Evolutionary conservation across 2,113 vertebrate genomes (phyloP).

Genomic region (Dicentrarchus labrax): DNA sequence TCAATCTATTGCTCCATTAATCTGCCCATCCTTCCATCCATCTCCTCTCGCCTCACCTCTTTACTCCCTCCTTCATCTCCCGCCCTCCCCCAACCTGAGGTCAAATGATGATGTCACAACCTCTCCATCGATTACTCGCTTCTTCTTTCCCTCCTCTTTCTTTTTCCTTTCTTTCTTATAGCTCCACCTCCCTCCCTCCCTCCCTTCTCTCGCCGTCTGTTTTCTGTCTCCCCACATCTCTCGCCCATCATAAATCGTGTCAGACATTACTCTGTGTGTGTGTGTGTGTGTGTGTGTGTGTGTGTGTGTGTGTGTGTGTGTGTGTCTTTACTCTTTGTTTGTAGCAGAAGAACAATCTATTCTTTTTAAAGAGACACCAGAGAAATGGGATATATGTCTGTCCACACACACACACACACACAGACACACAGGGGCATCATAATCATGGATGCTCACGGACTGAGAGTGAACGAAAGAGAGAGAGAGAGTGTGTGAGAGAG

Average conservation of each 20-base stretch:
- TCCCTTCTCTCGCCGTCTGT: neutral
- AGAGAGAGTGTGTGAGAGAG: constrained; percentile 44
- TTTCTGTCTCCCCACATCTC: constrained; percentile 11
- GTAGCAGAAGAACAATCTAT: constrained; percentile 77
- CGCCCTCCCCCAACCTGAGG: constrained; percentile 22
- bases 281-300: too few relatives aligned
- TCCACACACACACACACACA: constrained; percentile 48
- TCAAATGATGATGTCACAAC: constrained; percentile 58
- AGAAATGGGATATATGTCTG: constrained; percentile 73
- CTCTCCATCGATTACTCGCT: constrained; percentile 17
- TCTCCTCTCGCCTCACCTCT: constrained; percentile 4
- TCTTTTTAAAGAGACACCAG: constrained; percentile 82
- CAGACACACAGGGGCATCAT: constrained; percentile 65
- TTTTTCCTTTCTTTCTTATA: neutral
- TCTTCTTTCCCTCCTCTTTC: neutral
- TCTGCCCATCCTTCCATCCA: neutral
- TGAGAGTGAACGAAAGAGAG: constrained; percentile 9
- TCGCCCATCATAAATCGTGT: constrained; percentile 70
- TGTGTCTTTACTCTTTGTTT: constrained; percentile 74
- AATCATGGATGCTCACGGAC: constrained; percentile 77
- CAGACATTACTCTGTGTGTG: constrained; percentile 2
- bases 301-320: neutral
- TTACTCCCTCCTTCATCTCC: neutral
- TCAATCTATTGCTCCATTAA: constrained; percentile 12
- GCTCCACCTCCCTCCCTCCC: too few relatives aligned